phyloP scores from a whole-genome alignment of 2,113 vertebrate genomes.

The Dermatemys mawii region DNA sequence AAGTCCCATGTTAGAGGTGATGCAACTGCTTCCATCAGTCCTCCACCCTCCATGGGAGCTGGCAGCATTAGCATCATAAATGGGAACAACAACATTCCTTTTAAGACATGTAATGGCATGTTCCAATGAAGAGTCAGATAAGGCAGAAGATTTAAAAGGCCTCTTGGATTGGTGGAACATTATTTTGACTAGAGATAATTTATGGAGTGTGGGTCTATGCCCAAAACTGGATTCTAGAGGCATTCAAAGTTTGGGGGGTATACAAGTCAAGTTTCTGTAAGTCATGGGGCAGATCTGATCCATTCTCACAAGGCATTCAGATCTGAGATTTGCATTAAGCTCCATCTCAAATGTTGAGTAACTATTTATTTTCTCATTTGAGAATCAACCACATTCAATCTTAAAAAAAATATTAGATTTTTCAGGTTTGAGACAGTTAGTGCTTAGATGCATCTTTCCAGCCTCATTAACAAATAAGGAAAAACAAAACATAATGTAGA shows the following conservation, averaged over 20 bases:
- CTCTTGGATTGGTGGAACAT: neutral
- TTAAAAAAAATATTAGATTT: too few relatives aligned
- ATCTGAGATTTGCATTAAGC: too few relatives aligned
- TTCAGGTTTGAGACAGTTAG: neutral
- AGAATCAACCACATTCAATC: too few relatives aligned
- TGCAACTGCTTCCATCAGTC: neutral
- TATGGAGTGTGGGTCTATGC: neutral
- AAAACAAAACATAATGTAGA: neutral
- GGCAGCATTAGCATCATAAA: neutral
- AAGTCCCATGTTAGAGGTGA: too few relatives aligned
- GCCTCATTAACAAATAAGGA: neutral
- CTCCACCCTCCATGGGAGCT: neutral
- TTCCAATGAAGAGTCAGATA: constrained; percentile 39
- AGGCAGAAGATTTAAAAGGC: neutral
- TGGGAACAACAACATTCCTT: neutral
- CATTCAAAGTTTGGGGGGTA: too few relatives aligned
- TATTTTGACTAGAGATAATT: neutral
- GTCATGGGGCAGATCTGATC: too few relatives aligned
- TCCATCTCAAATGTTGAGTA: too few relatives aligned
- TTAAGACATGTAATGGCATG: neutral
- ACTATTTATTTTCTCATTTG: too few relatives aligned
- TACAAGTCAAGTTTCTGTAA: too few relatives aligned
- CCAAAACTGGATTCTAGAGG: too few relatives aligned
- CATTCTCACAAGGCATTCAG: too few relatives aligned
- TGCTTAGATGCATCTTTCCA: neutral